phyloP scores from a whole-genome alignment of 2,888 invertebrate genomes.

The Hirtodrosophila confusa region DNA sequence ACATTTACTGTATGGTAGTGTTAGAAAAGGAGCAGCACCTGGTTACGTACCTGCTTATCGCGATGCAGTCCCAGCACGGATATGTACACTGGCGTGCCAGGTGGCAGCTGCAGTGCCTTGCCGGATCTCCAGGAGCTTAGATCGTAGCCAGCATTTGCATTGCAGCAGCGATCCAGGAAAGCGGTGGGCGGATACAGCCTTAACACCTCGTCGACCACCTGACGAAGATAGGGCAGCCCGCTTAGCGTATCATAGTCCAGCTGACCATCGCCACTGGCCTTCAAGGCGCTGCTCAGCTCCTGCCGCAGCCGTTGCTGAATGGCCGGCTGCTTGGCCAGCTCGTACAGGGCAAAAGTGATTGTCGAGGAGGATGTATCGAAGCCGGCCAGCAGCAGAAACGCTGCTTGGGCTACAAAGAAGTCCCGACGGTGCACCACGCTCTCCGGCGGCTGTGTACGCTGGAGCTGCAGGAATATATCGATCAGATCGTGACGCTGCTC shows the following conservation, averaged over 20 bases:
- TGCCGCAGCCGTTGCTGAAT: conserved; percentile 82
- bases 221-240: conserved; percentile 84
- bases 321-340: conserved; percentile 81
- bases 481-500: conserved; percentile 84
- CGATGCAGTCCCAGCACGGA: conserved; percentile 80
- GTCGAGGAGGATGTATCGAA: conserved; percentile 83
- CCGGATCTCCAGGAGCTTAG: conserved; percentile 61
- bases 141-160: conserved; percentile 64
- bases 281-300: conserved; percentile 81
- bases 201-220: conserved; percentile 82
- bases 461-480: conserved; percentile 84
- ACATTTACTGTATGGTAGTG: background rate
- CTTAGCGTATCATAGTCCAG: conserved; percentile 82
- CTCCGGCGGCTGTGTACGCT: conserved; percentile 58
- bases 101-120: conserved; percentile 52
- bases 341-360: conserved; percentile 83
- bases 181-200: conserved; percentile 82
- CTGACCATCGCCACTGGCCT: conserved; percentile 66
- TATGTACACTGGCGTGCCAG: conserved; percentile 81
- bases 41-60: conserved; percentile 70
- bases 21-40: background rate
- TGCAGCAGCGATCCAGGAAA: conserved; percentile 81
- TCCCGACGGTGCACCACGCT: conserved; percentile 69
- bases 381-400: conserved; percentile 79
- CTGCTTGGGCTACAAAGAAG: conserved; percentile 80